Conservation (phyloP, 2,888 invertebrate genomes). For the Tetragnatha montana region DNA sequence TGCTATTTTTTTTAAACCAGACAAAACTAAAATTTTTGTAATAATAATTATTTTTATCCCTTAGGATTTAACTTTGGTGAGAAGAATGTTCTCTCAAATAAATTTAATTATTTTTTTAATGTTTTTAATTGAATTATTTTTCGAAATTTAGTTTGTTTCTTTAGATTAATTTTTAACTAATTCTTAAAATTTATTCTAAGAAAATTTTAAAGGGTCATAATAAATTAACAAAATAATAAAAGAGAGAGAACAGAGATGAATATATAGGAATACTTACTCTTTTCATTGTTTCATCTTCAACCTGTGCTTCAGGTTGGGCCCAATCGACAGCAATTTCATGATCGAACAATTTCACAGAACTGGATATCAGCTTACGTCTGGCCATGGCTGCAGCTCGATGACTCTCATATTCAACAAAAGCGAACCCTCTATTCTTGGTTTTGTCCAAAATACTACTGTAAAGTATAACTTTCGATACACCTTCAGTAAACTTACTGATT, state of each 20-base stretch:
- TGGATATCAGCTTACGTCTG: slow-evolving; percentile 76
- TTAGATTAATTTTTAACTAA: not conserved
- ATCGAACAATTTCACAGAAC: slow-evolving; percentile 78
- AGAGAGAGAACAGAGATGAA: not conserved
- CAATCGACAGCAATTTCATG: slow-evolving; percentile 87
- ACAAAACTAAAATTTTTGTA: no score
- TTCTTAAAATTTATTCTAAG: not conserved
- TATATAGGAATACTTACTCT: slow-evolving; percentile 74
- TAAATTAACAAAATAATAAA: not conserved
- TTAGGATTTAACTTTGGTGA: no score
- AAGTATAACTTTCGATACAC: slow-evolving; percentile 82
- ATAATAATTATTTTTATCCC: no score
- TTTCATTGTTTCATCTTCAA: slow-evolving; percentile 85
- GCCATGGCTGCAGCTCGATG: slow-evolving; percentile 81
- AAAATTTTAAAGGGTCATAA: not conserved
- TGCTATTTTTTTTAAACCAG: no score
- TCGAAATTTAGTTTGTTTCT: not conserved
- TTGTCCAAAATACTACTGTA: slow-evolving; percentile 81
- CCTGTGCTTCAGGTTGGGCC: slow-evolving; percentile 88
- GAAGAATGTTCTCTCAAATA: no score
- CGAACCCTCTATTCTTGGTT: slow-evolving; percentile 85
- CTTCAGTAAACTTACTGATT: slow-evolving; percentile 82
- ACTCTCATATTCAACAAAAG: slow-evolving; percentile 87
- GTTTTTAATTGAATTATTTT: no score
- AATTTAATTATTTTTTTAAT: no score